Evolutionary conservation across 1,140 invertebrate genomes (phyloP).

Genomic region (Chironomus tepperi): DNA sequence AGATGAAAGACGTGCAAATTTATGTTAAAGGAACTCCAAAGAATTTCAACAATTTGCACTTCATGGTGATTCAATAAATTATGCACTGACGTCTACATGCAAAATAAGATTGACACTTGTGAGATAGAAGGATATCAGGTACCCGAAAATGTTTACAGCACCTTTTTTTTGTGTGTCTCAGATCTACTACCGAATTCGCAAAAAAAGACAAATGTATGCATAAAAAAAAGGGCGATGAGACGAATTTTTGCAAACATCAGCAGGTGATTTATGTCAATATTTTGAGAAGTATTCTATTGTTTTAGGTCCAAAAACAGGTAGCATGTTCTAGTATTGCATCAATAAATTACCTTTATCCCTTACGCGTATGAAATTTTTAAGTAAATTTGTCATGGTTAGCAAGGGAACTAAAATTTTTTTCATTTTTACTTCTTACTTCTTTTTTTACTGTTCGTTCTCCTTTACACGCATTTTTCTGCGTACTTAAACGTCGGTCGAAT

Average conservation of each 20-base stretch:
- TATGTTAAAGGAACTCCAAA: neutral
- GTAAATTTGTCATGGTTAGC: slow-evolving; percentile 4
- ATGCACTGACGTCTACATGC: neutral
- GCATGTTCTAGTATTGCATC: slow-evolving; percentile 18
- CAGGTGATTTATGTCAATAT: slow-evolving; percentile 23
- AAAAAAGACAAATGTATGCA: too few relatives aligned
- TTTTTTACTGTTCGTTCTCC: neutral
- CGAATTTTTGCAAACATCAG: neutral
- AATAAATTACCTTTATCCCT: neutral
- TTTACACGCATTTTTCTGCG: too few relatives aligned
- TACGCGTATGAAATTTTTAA: neutral
- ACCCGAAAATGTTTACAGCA: neutral
- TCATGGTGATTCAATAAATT: slow-evolving; percentile 2
- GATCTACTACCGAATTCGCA: neutral
- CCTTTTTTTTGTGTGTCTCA: neutral
- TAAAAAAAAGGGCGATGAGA: too few relatives aligned
- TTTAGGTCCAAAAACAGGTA: neutral
- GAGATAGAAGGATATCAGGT: neutral
- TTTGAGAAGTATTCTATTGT: slow-evolving; percentile 8
- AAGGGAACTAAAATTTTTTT: neutral
- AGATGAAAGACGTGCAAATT: neutral
- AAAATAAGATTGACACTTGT: neutral
- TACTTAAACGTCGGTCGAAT: too few relatives aligned
- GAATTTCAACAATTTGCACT: neutral
- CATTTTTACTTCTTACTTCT: neutral